Conservation (phyloP, 2,888 invertebrate species). For the Philhelius pedissequus region DNA sequence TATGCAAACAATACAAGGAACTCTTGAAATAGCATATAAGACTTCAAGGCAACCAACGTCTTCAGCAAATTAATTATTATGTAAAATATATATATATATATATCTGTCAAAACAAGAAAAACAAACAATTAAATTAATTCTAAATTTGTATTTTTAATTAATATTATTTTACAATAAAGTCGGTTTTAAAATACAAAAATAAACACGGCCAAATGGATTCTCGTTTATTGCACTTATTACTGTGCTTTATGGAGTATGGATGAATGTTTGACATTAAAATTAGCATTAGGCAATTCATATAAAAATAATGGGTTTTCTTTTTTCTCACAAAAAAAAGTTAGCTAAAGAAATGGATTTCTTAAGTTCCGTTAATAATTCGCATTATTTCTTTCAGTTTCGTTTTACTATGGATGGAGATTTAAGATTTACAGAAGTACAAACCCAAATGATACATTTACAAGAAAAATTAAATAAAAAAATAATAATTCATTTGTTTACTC, state of each 20-base stretch:
- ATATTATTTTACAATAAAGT: conserved; percentile 46
- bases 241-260: conserved; percentile 16
- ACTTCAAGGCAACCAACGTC: conserved; percentile 80
- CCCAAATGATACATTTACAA: conserved; percentile 17
- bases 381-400: background rate
- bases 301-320: conserved; percentile 18
- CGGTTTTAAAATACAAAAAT: conserved; percentile 39
- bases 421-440: background rate
- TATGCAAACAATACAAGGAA: conserved; percentile 94
- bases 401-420: background rate
- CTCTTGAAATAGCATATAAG: conserved; percentile 96
- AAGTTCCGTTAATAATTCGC: background rate
- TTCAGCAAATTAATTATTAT: conserved; percentile 50
- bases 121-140: conserved; percentile 65
- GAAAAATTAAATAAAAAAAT: background rate
- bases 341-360: background rate
- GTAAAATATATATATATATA: no score
- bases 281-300: conserved; percentile 20
- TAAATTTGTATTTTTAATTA: conserved; percentile 31
- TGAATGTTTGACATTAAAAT: conserved; percentile 15
- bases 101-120: conserved; percentile 58
- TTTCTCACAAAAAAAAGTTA: background rate
- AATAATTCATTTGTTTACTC: conserved; percentile 35
- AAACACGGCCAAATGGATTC: conserved; percentile 34
- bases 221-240: conserved; percentile 25